These are phyloP conservation scores for Aphelenchoides avenae DNA, from an alignment of 1,140 invertebrate species.

Conservation along the genomic window DNA sequence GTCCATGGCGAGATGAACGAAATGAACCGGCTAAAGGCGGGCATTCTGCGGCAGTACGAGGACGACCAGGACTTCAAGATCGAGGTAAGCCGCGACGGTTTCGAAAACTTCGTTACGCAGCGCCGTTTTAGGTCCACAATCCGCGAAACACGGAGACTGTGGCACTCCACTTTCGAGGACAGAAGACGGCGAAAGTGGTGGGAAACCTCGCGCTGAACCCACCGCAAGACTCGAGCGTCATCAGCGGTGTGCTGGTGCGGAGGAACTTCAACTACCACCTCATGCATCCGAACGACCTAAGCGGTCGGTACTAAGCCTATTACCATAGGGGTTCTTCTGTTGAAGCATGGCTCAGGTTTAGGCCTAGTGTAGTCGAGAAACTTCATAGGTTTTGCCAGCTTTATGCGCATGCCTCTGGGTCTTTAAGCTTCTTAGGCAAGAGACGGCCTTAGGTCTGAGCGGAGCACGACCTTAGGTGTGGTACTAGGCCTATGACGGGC, in stretches of 20 bases:
- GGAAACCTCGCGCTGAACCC: conserved; percentile 35
- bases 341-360: no score
- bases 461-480: no score
- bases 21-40: conserved; percentile 90
- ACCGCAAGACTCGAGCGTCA: conserved; percentile 31
- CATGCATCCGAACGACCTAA: conserved; percentile 78
- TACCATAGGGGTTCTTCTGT: no score
- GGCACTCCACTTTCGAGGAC: conserved; percentile 86
- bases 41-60: conserved; percentile 87
- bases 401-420: no score
- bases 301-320: conserved; percentile 33
- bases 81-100: conserved; percentile 59
- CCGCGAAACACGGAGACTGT: conserved; percentile 90
- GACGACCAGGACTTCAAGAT: conserved; percentile 80
- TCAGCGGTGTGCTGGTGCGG: conserved; percentile 81
- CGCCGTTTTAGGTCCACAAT: conserved; percentile 72
- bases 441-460: no score
- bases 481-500: no score
- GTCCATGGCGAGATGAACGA: conserved; percentile 99
- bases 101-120: neutral
- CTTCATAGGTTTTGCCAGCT: neutral
- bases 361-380: no score
- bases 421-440: no score
- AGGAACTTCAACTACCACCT: conserved; percentile 97
- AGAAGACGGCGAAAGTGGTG: conserved; percentile 89